Evolutionary conservation across 2,113 vertebrate species (phyloP), one percentile per base, ranked within the genome.

Genomic region (Pangasianodon hypophthalmus): DNA sequence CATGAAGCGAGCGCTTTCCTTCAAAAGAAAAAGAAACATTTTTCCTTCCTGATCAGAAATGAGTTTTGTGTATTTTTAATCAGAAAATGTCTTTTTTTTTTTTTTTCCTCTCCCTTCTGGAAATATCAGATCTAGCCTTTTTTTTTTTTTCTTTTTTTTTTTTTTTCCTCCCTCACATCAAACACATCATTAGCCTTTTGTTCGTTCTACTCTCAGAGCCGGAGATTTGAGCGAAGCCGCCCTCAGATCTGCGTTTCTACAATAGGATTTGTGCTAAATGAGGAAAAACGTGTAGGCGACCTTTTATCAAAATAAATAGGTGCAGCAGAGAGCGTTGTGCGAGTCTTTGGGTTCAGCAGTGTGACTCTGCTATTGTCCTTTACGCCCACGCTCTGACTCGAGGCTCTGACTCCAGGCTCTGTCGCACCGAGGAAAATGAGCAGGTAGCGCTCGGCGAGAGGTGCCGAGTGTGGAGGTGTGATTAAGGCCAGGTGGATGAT

Each of bases 281-380:
- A 79, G 87, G 88, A 89, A 86, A 64, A 88, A 79, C n/a, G 92
- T 91, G 94, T 94, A 89, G 93, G 94, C 87, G 81, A 92, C 88
- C 64, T 92, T 95, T 93, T 92, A 86, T 85, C 90, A 92, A 93
- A 93, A 85, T 89, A 88, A 94, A 96, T 93, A 92, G 0, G 90
- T 88, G 88, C 92, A 90, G 93, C 92, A n/a, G 37, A n/a, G 37
- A 91, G 93, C 92, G 91, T 94, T 94, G 89, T 87, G 90, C 90
- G 92, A 93, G 93, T 93, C 91, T 91, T 87, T 91, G 85, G 89
- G 29, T 87, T 91, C 92, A 90, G 89, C 92, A 88, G 71, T 89
- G 82, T 60, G 77, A 73, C 82, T 82, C 92, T 89, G 92, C 92
- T 93, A 91, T 93, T 86, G 91, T 95, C 58, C 69, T 29, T 29